Percentiles rank a stretch among this genome's conserved stretches.
phyloP scores from a whole-genome alignment of 1,140 invertebrate species.

The Ceratosolen solmsi region DNA sequence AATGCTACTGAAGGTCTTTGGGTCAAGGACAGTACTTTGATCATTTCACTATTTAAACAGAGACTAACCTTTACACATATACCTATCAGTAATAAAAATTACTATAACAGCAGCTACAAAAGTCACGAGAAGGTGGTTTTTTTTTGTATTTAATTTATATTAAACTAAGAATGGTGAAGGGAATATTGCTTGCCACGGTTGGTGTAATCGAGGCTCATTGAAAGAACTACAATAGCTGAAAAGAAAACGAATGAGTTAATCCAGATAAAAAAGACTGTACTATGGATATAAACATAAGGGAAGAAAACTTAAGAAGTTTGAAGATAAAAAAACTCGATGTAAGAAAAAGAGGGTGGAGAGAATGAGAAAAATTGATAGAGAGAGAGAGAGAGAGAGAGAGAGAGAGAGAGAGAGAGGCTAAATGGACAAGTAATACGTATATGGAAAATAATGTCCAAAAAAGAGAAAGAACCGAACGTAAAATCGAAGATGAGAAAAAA shows the following conservation, averaged over 20 bases:
- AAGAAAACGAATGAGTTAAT: neutral
- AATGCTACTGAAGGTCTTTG: neutral
- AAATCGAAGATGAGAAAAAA: neutral
- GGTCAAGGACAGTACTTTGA: slow-evolving; percentile 18
- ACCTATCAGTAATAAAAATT: neutral
- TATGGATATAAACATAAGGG: neutral
- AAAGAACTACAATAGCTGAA: neutral
- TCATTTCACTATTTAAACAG: neutral
- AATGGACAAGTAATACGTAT: neutral
- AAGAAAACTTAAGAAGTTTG: neutral
- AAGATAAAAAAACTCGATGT: neutral
- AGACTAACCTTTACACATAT: neutral
- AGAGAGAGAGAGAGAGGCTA: neutral
- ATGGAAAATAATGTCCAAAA: neutral
- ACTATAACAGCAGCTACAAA: neutral
- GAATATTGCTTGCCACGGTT: neutral
- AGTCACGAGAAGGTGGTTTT: neutral
- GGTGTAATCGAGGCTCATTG: neutral
- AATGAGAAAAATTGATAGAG: neutral
- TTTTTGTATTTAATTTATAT: slow-evolving; percentile 35
- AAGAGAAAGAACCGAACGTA: neutral
- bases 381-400: neutral
- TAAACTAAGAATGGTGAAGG: neutral
- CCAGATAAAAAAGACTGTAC: neutral
- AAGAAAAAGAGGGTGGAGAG: neutral